Conservation (phyloP, 2,797 vertebrate species). For the Danio jaintianensis region DNA sequence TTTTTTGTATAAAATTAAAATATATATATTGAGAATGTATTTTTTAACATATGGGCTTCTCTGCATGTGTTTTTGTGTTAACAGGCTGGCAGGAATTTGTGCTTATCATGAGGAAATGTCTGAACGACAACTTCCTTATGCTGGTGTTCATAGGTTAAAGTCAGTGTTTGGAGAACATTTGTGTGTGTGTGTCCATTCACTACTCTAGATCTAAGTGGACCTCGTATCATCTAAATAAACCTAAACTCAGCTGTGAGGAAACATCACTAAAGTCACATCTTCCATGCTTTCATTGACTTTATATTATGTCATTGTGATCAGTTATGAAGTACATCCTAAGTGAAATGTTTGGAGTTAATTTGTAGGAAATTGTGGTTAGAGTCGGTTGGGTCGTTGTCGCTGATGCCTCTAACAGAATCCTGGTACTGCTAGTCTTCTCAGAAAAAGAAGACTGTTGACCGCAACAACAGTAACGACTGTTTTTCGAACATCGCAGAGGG, state of each 20-base stretch:
- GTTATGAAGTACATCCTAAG: constrained; percentile 5
- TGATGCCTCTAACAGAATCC: constrained; percentile 40
- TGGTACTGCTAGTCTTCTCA: constrained; percentile 61
- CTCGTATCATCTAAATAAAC: constrained; percentile 12
- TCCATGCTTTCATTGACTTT: background rate
- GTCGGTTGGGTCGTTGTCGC: constrained; percentile 49
- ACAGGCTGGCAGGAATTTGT: constrained; percentile 71
- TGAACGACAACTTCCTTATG: constrained; percentile 76
- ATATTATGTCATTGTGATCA: background rate
- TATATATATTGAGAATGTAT: no score
- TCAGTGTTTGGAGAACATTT: constrained; percentile 22
- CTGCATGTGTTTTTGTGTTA: constrained; percentile 46
- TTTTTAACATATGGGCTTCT: background rate
- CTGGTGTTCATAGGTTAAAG: constrained; percentile 52
- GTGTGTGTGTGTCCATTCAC: constrained; percentile 14
- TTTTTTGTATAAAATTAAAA: no score
- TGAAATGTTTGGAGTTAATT: constrained; percentile 16
- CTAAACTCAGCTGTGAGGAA: background rate
- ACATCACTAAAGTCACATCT: background rate
- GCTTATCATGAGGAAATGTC: constrained; percentile 82
- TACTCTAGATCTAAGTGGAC: background rate
- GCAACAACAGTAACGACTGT: constrained; percentile 71
- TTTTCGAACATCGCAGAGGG: constrained; percentile 54
- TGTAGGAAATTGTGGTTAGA: constrained; percentile 61
- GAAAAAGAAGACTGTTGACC: constrained; percentile 72